These are phyloP conservation scores for Himalopsyche kuldschensis DNA, from an alignment of 2,888 invertebrate genomes.

Conservation along the genomic window DNA sequence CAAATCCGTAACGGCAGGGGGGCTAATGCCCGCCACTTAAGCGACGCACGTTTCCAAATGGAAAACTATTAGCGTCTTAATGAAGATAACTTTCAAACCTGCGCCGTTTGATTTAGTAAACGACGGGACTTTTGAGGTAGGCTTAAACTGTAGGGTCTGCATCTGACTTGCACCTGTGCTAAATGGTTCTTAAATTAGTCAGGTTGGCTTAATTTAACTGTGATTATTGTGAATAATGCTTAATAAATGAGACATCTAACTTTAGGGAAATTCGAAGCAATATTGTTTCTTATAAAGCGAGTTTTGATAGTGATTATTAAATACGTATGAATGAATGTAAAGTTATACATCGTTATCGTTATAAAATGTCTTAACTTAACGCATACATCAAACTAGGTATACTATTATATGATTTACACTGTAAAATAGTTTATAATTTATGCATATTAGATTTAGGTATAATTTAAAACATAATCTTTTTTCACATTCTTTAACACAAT, in stretches of 20 bases:
- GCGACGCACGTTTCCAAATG: conserved; percentile 33
- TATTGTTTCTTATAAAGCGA: not conserved
- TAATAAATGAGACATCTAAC: not conserved
- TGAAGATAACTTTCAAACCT: conserved; percentile 36
- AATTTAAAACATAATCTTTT: no score
- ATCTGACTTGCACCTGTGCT: not conserved
- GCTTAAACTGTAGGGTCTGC: not conserved
- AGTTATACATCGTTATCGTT: not conserved
- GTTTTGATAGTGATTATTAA: not conserved
- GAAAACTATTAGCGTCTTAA: conserved; percentile 37
- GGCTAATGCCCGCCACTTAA: conserved; percentile 16
- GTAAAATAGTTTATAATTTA: no score
- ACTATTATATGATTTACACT: no score
- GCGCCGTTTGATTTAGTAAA: conserved; percentile 32
- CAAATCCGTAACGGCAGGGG: not conserved
- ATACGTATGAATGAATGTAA: not conserved
- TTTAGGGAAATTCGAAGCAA: not conserved
- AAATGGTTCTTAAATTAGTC: not conserved
- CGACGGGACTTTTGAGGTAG: not conserved
- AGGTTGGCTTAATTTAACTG: not conserved
- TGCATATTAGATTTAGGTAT: no score
- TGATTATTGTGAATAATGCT: not conserved
- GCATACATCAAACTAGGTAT: no score
- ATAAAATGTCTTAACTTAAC: no score
- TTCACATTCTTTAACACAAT: no score